These are phyloP conservation scores for Calliphora vicina DNA, from an alignment of 1,140 invertebrate species.

Conservation along the genomic window DNA sequence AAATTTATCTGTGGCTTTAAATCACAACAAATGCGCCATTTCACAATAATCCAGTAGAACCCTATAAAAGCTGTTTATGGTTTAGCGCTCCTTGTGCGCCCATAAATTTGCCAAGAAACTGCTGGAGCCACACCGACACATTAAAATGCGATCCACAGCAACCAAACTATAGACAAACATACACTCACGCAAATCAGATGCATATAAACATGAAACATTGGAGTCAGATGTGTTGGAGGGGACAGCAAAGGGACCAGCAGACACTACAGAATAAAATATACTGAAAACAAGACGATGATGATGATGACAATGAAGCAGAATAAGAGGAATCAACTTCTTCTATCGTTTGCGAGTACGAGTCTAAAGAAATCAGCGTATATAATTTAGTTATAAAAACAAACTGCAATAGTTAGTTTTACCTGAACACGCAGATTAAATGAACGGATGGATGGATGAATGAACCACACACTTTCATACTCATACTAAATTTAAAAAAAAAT, in stretches of 20 bases:
- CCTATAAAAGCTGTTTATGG: conserved; percentile 62
- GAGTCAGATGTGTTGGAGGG: not conserved
- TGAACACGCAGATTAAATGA: conserved; percentile 10
- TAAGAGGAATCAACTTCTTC: not conserved
- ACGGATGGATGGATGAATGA: not conserved
- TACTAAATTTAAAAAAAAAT: too few species aligned
- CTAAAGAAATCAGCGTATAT: conserved; percentile 50
- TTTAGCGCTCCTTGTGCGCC: conserved; percentile 60
- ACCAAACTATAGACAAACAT: not conserved
- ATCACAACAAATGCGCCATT: conserved; percentile 45
- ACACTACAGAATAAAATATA: not conserved
- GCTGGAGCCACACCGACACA: conserved; percentile 28
- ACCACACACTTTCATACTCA: too few species aligned
- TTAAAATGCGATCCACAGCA: conserved; percentile 9
- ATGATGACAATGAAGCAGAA: not conserved
- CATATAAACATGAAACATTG: not conserved
- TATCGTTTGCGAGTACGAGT: not conserved
- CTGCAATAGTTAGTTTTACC: conserved; percentile 43
- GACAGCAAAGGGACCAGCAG: not conserved
- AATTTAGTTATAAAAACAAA: conserved; percentile 63
- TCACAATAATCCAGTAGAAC: conserved; percentile 59
- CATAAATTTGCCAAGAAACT: conserved; percentile 51
- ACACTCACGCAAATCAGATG: not conserved
- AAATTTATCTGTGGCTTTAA: conserved; percentile 49
- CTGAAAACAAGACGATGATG: not conserved